A percentile compares a stretch with the other conserved stretches of the same genome.
Evolutionary conservation across 2,113 vertebrate species (phyloP).

Genomic region (Stigmatopora argus): DNA sequence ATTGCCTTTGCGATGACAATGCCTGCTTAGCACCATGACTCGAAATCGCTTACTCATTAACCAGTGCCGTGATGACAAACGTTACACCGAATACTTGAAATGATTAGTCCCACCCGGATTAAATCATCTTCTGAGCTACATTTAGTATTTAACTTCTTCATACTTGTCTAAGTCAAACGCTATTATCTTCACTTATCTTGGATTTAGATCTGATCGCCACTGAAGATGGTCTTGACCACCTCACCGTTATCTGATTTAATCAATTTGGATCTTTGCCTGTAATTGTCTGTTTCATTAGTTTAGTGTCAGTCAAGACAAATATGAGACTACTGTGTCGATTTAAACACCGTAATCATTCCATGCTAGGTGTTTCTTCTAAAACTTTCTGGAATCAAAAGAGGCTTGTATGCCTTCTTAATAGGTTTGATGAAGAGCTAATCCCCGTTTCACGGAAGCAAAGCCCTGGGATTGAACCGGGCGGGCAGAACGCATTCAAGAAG

Average conservation of each 20-base stretch:
- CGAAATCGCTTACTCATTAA: constrained; percentile 10
- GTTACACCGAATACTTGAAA: neutral
- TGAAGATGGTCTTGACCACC: neutral
- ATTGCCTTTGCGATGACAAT: constrained; percentile 25
- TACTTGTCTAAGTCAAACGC: neutral
- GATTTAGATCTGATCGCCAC: neutral
- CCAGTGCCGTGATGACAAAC: neutral
- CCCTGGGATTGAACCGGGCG: constrained; percentile 37
- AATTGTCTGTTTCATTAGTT: neutral
- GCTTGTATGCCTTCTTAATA: constrained; percentile 28
- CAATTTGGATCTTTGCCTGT: neutral
- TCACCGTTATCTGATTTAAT: neutral
- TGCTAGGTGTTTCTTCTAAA: neutral
- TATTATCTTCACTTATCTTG: neutral
- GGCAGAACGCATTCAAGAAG: constrained; percentile 9
- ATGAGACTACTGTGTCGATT: neutral
- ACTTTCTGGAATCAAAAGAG: constrained; percentile 11
- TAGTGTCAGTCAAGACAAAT: neutral
- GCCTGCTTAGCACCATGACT: constrained; percentile 21
- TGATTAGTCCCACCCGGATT: neutral
- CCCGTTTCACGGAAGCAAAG: constrained; percentile 26
- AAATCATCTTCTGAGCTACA: neutral
- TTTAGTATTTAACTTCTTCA: neutral
- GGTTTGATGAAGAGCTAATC: constrained; percentile 31
- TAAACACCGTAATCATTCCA: neutral